Conservation (phyloP, 2,797 vertebrate species). For the Simalia tracyae region DNA sequence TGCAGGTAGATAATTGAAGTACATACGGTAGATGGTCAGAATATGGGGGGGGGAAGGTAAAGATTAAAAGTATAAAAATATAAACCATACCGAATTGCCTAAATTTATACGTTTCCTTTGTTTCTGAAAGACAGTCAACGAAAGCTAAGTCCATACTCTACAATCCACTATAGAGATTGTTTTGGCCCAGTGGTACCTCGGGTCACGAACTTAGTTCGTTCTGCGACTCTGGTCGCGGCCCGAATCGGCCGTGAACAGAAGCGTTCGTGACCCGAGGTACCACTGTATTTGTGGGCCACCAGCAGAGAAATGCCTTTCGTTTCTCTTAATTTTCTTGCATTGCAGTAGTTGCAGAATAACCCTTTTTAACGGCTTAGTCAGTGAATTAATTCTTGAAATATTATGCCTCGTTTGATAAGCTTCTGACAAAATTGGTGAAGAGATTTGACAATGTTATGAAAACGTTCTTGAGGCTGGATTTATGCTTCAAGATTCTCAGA, state of each 20-base stretch:
- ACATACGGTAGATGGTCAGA: not conserved
- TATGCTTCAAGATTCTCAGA: slow-evolving; percentile 17
- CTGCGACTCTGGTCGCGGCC: too few species aligned
- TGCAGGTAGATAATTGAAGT: not conserved
- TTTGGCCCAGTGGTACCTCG: not conserved
- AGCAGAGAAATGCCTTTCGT: not conserved
- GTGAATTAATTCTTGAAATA: slow-evolving; percentile 29
- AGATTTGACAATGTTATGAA: slow-evolving; percentile 41
- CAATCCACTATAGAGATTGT: not conserved
- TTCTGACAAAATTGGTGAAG: slow-evolving; percentile 23
- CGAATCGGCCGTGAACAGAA: too few species aligned
- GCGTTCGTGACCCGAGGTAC: too few species aligned
- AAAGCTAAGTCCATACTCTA: not conserved
- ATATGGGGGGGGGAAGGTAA: not conserved
- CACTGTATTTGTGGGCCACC: not conserved
- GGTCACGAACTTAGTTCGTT: too few species aligned
- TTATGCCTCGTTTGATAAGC: slow-evolving; percentile 14
- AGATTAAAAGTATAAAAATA: not conserved
- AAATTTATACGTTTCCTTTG: not conserved
- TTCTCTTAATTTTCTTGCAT: not conserved
- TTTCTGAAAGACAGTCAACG: not conserved
- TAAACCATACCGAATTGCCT: not conserved
- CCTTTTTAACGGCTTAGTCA: slow-evolving; percentile 10
- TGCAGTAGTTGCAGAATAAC: not conserved
- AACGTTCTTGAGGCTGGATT: slow-evolving; percentile 38